Conservation (phyloP, 2,797 vertebrate genomes). For the Lacerta agilis region DNA sequence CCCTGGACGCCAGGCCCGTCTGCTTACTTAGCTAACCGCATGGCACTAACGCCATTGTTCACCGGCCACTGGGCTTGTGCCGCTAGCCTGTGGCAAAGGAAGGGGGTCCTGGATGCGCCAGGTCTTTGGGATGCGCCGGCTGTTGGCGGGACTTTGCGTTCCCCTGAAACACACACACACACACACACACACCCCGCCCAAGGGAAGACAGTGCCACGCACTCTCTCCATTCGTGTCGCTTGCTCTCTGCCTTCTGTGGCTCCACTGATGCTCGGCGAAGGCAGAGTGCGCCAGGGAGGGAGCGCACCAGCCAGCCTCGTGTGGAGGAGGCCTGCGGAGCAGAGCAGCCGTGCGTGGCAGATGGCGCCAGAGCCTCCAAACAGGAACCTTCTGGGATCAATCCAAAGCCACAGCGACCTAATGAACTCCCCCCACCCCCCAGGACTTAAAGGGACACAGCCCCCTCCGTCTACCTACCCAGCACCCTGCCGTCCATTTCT, state of each 20-base stretch:
- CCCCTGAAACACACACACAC: not conserved
- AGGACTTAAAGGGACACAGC: not conserved
- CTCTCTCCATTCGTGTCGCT: not conserved
- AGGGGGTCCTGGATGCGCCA: not conserved
- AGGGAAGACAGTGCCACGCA: too few relatives aligned
- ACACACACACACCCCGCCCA: not conserved
- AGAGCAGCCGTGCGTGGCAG: not conserved
- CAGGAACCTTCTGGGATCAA: not conserved
- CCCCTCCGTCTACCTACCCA: not conserved
- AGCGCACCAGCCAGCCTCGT: not conserved
- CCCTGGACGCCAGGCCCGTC: too few relatives aligned
- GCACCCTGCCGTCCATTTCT: too few relatives aligned
- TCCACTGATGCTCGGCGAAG: not conserved
- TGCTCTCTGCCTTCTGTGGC: not conserved
- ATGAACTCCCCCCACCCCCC: slow-evolving; percentile 2
- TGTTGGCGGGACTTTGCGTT: not conserved
- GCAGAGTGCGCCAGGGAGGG: too few relatives aligned
- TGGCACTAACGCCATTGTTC: not conserved
- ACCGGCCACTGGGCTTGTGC: too few relatives aligned
- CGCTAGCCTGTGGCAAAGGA: not conserved
- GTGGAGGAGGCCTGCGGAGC: not conserved
- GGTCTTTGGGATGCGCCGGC: not conserved
- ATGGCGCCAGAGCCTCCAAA: not conserved
- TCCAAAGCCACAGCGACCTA: slow-evolving; percentile 26
- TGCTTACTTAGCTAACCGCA: not conserved